Evolutionary conservation across 2,888 invertebrate genomes (phyloP).

Genomic region (Lasioglossum morio): DNA sequence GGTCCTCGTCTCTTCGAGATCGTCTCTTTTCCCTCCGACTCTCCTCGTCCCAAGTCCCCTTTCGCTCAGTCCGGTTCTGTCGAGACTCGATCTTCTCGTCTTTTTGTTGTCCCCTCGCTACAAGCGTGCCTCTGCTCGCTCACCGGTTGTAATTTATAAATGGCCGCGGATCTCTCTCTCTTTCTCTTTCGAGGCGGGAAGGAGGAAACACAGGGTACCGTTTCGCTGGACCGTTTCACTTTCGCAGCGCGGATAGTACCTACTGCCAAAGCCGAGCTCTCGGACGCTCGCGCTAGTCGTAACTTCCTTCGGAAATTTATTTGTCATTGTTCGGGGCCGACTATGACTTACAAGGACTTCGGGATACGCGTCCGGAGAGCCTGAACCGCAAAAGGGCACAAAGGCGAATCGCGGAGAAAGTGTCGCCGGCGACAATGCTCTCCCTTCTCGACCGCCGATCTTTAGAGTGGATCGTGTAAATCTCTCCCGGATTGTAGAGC

Average conservation of each 20-base stretch:
- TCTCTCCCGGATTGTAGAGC: not conserved
- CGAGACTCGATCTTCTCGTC: slow-evolving; percentile 54
- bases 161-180: slow-evolving; percentile 34
- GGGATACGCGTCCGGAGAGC: not conserved
- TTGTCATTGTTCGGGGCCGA: slow-evolving; percentile 50
- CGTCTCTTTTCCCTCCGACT: slow-evolving; percentile 11
- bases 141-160: slow-evolving; percentile 74
- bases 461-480: not conserved
- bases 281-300: slow-evolving; percentile 39
- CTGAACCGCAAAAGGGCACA: slow-evolving; percentile 19
- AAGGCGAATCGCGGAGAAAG: slow-evolving; percentile 41
- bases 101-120: slow-evolving; percentile 67
- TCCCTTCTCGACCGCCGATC: not conserved
- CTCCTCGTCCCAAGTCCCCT: slow-evolving; percentile 38
- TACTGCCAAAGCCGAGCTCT: not conserved
- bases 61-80: slow-evolving; percentile 68
- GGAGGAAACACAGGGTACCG: slow-evolving; percentile 65
- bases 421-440: slow-evolving; percentile 49
- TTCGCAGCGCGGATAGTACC: slow-evolving; percentile 58
- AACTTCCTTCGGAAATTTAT: slow-evolving; percentile 49
- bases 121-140: slow-evolving; percentile 59
- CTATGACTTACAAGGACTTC: slow-evolving; percentile 45
- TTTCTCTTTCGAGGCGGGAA: too few relatives aligned
- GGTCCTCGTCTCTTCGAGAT: not conserved
- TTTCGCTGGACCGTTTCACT: slow-evolving; percentile 78